Conservation (phyloP, 2,113 vertebrate genomes). For the Percina caprodes region DNA sequence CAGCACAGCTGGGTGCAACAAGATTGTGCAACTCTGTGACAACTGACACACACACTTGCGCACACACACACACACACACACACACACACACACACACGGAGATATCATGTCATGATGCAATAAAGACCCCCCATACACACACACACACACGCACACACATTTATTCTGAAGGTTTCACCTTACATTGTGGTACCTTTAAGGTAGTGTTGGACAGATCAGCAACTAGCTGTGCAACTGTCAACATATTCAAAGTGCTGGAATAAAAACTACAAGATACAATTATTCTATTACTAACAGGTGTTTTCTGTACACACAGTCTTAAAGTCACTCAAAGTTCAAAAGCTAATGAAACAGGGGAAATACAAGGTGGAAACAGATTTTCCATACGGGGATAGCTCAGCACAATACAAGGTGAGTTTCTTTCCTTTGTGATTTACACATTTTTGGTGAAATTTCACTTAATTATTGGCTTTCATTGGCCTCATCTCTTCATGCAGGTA, state of each 20-base stretch:
- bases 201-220: constrained; percentile 70
- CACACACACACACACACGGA: constrained; percentile 30
- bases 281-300: constrained; percentile 32
- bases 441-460: background rate
- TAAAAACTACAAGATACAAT: constrained; percentile 58
- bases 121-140: background rate
- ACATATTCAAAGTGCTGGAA: constrained; percentile 74
- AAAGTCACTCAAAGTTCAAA: constrained; percentile 52
- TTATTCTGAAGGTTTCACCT: constrained; percentile 49
- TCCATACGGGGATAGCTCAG: background rate
- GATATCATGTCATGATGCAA: constrained; percentile 41
- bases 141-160: background rate
- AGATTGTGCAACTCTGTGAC: constrained; percentile 76
- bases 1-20: constrained; percentile 86
- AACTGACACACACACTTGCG: constrained; percentile 10
- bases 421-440: background rate
- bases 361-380: constrained; percentile 32
- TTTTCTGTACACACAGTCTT: constrained; percentile 50
- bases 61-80: constrained; percentile 28
- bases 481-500: background rate
- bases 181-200: constrained; percentile 74
- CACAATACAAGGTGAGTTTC: background rate
- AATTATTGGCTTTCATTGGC: background rate
- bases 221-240: constrained; percentile 73
- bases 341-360: constrained; percentile 29